Percentiles rank a stretch among this genome's conserved stretches.
Evolutionary conservation across 2,797 vertebrate genomes (phyloP).

Genomic region (Peromyscus attwateri): DNA sequence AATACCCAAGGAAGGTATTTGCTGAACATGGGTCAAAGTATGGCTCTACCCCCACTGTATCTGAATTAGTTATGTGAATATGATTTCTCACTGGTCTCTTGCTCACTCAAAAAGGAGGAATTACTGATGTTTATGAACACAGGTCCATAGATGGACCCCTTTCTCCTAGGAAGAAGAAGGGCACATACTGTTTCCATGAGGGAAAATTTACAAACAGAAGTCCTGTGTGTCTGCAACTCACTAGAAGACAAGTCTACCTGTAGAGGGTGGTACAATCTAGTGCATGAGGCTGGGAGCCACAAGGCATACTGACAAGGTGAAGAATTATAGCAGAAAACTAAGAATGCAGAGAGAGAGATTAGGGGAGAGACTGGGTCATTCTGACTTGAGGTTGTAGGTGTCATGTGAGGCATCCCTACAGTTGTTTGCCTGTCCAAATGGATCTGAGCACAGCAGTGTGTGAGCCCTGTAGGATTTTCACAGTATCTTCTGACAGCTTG

Average conservation of each 20-base stretch:
- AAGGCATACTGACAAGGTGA: neutral
- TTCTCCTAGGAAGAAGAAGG: neutral
- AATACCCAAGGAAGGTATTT: neutral
- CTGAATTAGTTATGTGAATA: neutral
- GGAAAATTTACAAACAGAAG: neutral
- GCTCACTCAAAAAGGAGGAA: neutral
- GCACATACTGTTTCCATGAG: neutral
- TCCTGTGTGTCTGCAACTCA: neutral
- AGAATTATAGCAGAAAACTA: slow-evolving; percentile 3
- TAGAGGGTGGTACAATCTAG: neutral
- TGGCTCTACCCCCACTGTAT: too few relatives aligned
- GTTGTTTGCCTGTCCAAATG: neutral
- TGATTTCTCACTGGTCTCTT: neutral
- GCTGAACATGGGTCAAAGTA: neutral
- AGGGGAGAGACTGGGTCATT: neutral
- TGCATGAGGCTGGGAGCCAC: neutral
- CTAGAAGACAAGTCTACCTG: neutral
- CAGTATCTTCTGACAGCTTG: neutral
- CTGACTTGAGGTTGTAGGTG: neutral
- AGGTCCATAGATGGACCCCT: neutral
- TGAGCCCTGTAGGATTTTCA: neutral
- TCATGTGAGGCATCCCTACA: neutral
- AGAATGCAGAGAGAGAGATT: neutral
- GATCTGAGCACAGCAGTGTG: neutral
- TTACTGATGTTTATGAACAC: neutral